Evolutionary conservation across 2,888 invertebrate species (phyloP).

Genomic region (Catocala fraxini): DNA sequence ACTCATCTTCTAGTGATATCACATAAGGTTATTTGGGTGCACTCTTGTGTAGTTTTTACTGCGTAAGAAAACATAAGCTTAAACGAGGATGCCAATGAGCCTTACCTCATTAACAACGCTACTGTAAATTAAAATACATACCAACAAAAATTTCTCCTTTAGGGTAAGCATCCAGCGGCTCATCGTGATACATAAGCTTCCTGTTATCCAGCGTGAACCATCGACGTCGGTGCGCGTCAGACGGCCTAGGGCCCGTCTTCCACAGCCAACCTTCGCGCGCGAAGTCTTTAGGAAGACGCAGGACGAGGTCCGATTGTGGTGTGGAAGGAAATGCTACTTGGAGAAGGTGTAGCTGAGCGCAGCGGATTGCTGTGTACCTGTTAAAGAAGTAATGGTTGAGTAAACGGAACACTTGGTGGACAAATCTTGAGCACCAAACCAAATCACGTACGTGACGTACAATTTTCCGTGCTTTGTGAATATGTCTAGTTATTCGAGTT

Average conservation of each 20-base stretch:
- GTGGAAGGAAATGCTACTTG: slow-evolving; percentile 95
- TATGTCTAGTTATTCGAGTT: too few species aligned
- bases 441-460: too few species aligned
- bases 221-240: slow-evolving; percentile 93
- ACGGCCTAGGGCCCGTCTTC: slow-evolving; percentile 95
- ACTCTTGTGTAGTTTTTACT: too few species aligned
- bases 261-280: slow-evolving; percentile 95
- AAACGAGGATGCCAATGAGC: too few species aligned
- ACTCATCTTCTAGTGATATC: too few species aligned
- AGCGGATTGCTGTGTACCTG: slow-evolving; percentile 92
- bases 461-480: too few species aligned
- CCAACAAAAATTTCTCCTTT: slow-evolving; percentile 97
- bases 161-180: slow-evolving; percentile 95
- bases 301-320: slow-evolving; percentile 90
- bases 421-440: too few species aligned
- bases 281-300: slow-evolving; percentile 93
- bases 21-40: too few species aligned
- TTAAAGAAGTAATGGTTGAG: background rate
- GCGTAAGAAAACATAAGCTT: too few species aligned
- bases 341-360: slow-evolving; percentile 94
- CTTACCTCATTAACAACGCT: too few species aligned
- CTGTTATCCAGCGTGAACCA: slow-evolving; percentile 97
- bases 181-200: slow-evolving; percentile 97
- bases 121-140: slow-evolving; percentile 54
- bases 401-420: too few species aligned